phyloP scores from a whole-genome alignment of 2,888 invertebrate genomes.

The Eristalinus aeneus region DNA sequence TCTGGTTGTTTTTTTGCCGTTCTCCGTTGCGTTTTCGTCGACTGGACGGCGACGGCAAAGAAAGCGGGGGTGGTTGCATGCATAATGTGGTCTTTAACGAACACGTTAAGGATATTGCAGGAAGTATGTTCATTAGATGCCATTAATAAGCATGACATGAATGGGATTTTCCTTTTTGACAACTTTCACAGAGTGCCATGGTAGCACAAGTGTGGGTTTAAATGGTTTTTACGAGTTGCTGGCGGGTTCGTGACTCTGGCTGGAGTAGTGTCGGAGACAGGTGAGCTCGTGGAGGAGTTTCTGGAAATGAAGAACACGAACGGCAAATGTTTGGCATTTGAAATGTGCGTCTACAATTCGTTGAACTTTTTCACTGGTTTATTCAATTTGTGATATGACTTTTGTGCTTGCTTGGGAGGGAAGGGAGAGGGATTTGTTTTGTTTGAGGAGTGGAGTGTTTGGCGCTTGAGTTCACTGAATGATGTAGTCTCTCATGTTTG shows the following conservation, averaged over 20 bases:
- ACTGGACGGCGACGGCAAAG: neutral
- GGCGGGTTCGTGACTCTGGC: neutral
- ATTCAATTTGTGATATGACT: too few relatives aligned
- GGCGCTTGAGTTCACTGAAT: too few relatives aligned
- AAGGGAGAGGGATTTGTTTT: too few relatives aligned
- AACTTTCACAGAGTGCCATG: neutral
- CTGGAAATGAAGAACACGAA: neutral
- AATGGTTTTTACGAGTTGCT: neutral
- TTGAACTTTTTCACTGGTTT: too few relatives aligned
- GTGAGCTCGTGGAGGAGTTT: neutral
- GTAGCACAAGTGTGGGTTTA: neutral
- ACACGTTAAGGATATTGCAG: conserved; percentile 21
- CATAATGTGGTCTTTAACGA: conserved; percentile 1
- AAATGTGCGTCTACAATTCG: neutral
- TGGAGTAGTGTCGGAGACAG: neutral
- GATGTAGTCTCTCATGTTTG: too few relatives aligned
- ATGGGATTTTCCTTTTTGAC: conserved; percentile 17
- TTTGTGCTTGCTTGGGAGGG: too few relatives aligned
- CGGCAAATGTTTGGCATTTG: neutral
- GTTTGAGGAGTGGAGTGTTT: too few relatives aligned
- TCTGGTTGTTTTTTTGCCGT: neutral
- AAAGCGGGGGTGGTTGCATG: neutral
- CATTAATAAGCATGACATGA: conserved; percentile 44
- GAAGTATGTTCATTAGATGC: conserved; percentile 26
- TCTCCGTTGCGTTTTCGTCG: neutral